These are phyloP conservation scores for Gavia stellata DNA, from an alignment of 2,113 vertebrate genomes.

Conservation along the genomic window DNA sequence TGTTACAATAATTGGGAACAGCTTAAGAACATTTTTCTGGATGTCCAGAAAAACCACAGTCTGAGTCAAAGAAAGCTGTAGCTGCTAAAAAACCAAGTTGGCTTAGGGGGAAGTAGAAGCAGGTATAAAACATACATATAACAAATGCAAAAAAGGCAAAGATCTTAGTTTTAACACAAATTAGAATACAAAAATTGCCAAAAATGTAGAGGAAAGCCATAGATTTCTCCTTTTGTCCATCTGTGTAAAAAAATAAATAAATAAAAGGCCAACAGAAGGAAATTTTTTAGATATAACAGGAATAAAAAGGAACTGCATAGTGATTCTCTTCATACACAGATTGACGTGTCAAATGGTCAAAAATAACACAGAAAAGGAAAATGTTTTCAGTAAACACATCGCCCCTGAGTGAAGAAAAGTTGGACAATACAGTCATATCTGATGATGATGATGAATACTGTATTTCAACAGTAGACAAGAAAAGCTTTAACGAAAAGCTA, in stretches of 20 bases:
- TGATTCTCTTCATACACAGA: neutral
- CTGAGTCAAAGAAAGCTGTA: neutral
- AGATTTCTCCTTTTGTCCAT: neutral
- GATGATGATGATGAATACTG: neutral
- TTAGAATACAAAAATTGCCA: neutral
- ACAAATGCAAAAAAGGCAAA: neutral
- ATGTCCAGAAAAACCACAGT: neutral
- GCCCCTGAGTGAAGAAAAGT: neutral
- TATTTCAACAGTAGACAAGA: neutral
- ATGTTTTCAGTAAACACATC: neutral
- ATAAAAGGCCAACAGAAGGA: neutral
- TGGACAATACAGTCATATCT: neutral
- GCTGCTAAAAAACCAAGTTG: neutral
- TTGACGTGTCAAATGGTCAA: neutral
- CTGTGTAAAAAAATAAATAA: neutral
- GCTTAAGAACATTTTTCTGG: slow-evolving; percentile 5
- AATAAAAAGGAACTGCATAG: neutral
- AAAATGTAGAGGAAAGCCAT: neutral
- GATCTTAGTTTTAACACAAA: neutral
- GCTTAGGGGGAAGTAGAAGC: neutral
- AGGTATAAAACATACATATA: neutral
- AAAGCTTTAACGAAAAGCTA: neutral
- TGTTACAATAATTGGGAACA: neutral
- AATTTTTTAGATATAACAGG: neutral
- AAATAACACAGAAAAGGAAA: neutral